phyloP scores from a whole-genome alignment of 2,113 vertebrate species.

The Pollachius pollachius region DNA sequence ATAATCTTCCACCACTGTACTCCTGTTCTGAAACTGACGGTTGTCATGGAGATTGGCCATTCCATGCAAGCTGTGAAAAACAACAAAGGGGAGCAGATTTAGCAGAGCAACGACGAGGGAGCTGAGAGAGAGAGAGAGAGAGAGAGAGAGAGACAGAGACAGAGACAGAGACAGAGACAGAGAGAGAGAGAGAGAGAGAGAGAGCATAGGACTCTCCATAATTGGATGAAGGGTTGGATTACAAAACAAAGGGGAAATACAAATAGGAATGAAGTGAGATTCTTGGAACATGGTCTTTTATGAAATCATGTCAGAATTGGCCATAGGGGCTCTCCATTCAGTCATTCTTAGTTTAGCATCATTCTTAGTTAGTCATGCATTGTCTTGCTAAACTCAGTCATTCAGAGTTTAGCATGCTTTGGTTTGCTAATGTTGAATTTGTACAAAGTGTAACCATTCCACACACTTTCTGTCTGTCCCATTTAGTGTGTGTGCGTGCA shows the following conservation, averaged over 20 bases:
- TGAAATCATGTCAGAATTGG: no score
- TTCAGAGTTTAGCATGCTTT: no score
- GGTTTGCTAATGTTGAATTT: no score
- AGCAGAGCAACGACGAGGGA: not conserved
- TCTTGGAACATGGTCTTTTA: no score
- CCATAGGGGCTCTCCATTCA: no score
- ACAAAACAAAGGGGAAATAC: not conserved
- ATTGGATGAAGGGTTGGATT: not conserved
- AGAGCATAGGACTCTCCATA: not conserved
- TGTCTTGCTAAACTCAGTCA: no score
- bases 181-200: not conserved
- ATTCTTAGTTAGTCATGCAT: no score
- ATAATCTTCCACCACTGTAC: not conserved
- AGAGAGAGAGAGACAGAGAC: not conserved
- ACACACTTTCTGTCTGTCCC: no score
- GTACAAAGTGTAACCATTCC: no score
- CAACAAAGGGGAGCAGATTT: not conserved
- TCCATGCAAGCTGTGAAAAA: not conserved
- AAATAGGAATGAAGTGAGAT: not conserved
- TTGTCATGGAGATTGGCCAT: not conserved
- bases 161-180: not conserved
- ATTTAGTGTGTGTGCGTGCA: no score
- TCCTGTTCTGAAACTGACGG: constrained; percentile 3
- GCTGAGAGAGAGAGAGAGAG: not conserved
- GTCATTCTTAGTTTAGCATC: no score